A percentile compares a stretch with the other conserved stretches of the same genome.
phyloP scores from a whole-genome alignment of 2,797 vertebrate species.

The Tolypeutes matacus region DNA sequence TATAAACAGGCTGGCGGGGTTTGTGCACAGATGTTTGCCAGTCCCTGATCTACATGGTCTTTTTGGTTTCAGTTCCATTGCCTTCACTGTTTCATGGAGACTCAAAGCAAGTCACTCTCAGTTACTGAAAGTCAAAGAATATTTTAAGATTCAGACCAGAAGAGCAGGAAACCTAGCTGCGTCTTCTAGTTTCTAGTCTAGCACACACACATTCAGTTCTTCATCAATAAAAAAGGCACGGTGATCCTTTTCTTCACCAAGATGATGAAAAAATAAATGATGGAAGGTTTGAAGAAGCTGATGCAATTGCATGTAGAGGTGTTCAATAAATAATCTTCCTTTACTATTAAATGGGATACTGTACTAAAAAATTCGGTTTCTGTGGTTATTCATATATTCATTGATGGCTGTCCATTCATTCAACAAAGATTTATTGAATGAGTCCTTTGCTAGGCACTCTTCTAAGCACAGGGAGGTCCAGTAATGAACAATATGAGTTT shows the following conservation, averaged over 20 bases:
- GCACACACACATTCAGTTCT: not conserved
- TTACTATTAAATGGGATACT: not conserved
- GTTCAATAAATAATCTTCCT: not conserved
- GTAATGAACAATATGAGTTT: not conserved
- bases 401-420: not conserved
- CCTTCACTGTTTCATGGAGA: not conserved
- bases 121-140: not conserved
- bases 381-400: not conserved
- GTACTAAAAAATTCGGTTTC: not conserved
- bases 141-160: not conserved
- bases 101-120: not conserved
- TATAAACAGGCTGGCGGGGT: not conserved
- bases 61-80: not conserved
- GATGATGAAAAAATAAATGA: not conserved
- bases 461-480: not conserved
- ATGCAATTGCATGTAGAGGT: not conserved
- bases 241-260: not conserved
- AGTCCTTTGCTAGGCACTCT: not conserved
- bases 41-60: no score
- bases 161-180: not conserved
- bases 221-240: not conserved
- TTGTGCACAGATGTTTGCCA: not conserved
- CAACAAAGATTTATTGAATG: not conserved
- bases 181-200: not conserved
- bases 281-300: not conserved